A percentile compares a stretch with the other conserved stretches of the same genome.
Evolutionary conservation across 2,113 vertebrate species (phyloP).

Genomic region (Cisticola juncidis): DNA sequence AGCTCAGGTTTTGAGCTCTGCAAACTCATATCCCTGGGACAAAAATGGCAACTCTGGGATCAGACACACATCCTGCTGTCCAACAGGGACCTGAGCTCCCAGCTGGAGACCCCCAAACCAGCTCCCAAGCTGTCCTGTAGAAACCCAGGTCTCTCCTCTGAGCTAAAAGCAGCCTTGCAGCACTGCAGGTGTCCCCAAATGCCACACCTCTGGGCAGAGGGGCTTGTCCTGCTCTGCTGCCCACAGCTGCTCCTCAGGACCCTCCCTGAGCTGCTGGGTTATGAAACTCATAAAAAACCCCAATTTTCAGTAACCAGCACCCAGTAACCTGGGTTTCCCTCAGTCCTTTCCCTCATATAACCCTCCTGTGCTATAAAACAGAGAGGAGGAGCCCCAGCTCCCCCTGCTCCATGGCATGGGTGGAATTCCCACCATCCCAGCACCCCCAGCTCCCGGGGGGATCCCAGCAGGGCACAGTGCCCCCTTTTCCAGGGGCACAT

Average conservation of each 20-base stretch:
- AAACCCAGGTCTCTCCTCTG: background rate
- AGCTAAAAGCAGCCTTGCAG: background rate
- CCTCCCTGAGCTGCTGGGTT: background rate
- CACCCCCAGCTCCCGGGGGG: rapidly evolving
- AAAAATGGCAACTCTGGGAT: rapidly evolving
- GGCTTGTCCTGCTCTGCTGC: background rate
- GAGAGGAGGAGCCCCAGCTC: background rate
- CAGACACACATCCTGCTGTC: background rate
- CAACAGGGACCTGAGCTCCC: background rate
- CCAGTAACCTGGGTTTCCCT: background rate
- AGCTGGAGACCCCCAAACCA: background rate
- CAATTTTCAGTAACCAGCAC: background rate
- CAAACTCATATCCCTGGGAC: background rate
- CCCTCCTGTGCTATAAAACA: background rate
- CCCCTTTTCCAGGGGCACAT: background rate
- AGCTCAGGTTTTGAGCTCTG: background rate
- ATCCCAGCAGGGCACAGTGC: rapidly evolving
- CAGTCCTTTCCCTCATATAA: background rate
- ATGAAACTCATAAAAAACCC: rapidly evolving
- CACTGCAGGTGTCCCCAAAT: rapidly evolving
- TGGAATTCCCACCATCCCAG: too few relatives aligned
- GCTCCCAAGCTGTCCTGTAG: background rate
- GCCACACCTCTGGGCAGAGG: background rate
- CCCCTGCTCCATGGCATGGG: background rate
- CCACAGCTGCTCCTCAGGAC: background rate